Evolutionary conservation across 2,113 vertebrate species (phyloP), one percentile per base, ranked within the genome.

Genomic region (Piliocolobus tephrosceles): DNA sequence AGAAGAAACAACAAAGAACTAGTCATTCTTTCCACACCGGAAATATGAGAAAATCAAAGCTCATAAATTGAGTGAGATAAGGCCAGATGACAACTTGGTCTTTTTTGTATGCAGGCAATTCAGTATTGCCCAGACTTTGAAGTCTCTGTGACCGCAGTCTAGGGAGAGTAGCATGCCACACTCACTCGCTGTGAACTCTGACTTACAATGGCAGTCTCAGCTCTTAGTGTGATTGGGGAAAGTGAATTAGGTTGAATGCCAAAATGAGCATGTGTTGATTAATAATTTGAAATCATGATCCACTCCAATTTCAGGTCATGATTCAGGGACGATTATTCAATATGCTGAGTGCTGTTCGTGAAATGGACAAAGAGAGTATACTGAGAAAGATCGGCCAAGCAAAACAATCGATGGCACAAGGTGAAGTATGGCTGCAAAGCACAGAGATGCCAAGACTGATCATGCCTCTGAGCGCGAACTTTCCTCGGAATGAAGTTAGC

Each of bases 261-360:
- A 58, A 75, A 52, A 57, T 78, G 38, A 73, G 43, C 23, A 14
- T 30, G 23, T 61, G 8, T 7, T 68, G 11, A 38, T 16, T 88
- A 86, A 35, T 90, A 32, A 85, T 40, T 89, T 96, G 27, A 96
- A 91, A 73, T 70, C 70, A 8, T 72, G n/a, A 30, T 97, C 94
- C 76, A 84, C 93, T 1, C 61, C 94, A 93, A 66, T 97, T 82
- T 84, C 89, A 99, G 99, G 64, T 99, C 66, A 96, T 99, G 97
- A 84, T 99, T 94, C 99, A 98, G 23, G 98, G 96, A 95, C 99
- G 99, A 38, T 97, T 99, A 97, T 98, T 98, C 43, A 97, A 43
- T 35, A 99, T 99, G 90, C 98, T 99, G 68, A 43, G 32, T 45
- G 97, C 94, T 85, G 38, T 99, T 91, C 99, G 75, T 97, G 97